These are phyloP conservation scores for Allophyes oxyacanthae DNA, from an alignment of 2,888 invertebrate genomes.

Conservation along the genomic window DNA sequence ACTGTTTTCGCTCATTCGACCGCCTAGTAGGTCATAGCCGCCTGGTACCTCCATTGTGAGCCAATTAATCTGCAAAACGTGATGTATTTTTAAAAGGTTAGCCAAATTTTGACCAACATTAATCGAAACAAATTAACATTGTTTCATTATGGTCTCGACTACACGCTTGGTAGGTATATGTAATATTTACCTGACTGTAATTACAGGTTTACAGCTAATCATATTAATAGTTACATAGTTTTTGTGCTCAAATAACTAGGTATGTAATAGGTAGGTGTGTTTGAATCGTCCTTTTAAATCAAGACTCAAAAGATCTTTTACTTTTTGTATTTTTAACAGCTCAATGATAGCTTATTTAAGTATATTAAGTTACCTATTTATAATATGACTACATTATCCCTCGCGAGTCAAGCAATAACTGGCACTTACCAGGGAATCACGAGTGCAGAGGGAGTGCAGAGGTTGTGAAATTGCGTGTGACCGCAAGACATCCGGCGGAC, in stretches of 20 bases:
- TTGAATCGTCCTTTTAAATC: slow-evolving; percentile 53
- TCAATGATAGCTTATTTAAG: slow-evolving; percentile 11
- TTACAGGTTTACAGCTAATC: slow-evolving; percentile 54
- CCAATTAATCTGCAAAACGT: slow-evolving; percentile 51
- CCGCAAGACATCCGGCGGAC: slow-evolving; percentile 88
- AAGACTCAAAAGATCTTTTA: slow-evolving; percentile 43
- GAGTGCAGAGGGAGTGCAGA: slow-evolving; percentile 76
- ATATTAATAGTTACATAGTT: slow-evolving; percentile 56
- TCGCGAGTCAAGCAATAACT: slow-evolving; percentile 52
- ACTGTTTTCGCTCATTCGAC: slow-evolving; percentile 67
- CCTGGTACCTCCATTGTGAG: slow-evolving; percentile 55
- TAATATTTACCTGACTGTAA: slow-evolving; percentile 53
- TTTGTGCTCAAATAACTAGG: slow-evolving; percentile 52
- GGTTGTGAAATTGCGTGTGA: slow-evolving; percentile 88
- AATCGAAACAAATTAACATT: slow-evolving; percentile 42
- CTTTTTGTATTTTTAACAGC: slow-evolving; percentile 18
- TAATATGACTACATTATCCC: slow-evolving; percentile 28
- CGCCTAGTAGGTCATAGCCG: slow-evolving; percentile 63
- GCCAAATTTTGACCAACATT: slow-evolving; percentile 28
- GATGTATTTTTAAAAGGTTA: slow-evolving; percentile 46
- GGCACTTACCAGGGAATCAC: slow-evolving; percentile 73
- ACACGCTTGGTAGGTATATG: slow-evolving; percentile 22
- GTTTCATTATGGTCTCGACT: slow-evolving; percentile 39
- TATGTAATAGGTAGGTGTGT: slow-evolving; percentile 55
- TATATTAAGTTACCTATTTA: neutral